Evolutionary conservation across 2,888 invertebrate genomes (phyloP).

Genomic region (Mesoligia furuncula): DNA sequence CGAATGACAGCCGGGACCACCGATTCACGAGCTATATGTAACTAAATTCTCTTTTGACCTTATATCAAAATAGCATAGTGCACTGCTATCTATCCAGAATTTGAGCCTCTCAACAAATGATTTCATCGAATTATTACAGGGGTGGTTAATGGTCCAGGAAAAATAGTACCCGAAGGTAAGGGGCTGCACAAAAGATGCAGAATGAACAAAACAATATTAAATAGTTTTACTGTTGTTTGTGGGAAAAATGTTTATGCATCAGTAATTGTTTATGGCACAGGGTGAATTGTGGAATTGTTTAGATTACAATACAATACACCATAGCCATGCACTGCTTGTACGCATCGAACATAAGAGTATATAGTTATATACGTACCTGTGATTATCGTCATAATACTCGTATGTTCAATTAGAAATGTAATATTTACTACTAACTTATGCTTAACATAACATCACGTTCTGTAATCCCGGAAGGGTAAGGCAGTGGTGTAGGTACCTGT

Average conservation of each 20-base stretch:
- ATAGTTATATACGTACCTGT: not conserved
- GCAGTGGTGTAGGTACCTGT: not conserved
- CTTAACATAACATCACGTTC: not conserved
- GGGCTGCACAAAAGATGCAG: slow-evolving; percentile 62
- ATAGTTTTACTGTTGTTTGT: slow-evolving; percentile 46
- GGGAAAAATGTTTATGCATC: slow-evolving; percentile 29
- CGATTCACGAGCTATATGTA: not conserved
- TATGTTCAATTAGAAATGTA: too few species aligned
- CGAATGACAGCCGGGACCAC: not conserved
- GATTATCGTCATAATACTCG: not conserved
- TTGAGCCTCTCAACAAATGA: slow-evolving; percentile 54
- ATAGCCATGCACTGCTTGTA: slow-evolving; percentile 13
- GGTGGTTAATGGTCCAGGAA: slow-evolving; percentile 67
- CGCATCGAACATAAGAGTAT: not conserved
- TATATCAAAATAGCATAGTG: not conserved
- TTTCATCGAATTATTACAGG: slow-evolving; percentile 54
- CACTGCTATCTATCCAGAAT: slow-evolving; percentile 22
- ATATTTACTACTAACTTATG: not conserved
- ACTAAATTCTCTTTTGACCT: not conserved
- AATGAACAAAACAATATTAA: slow-evolving; percentile 39
- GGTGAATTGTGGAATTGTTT: slow-evolving; percentile 37
- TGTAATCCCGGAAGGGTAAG: not conserved
- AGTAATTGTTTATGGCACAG: slow-evolving; percentile 37
- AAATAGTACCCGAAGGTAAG: slow-evolving; percentile 58
- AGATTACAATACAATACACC: slow-evolving; percentile 38